Percentiles rank a stretch among this genome's conserved stretches.
phyloP scores from a whole-genome alignment of 1,140 invertebrate species.

The Drosophila tani region DNA sequence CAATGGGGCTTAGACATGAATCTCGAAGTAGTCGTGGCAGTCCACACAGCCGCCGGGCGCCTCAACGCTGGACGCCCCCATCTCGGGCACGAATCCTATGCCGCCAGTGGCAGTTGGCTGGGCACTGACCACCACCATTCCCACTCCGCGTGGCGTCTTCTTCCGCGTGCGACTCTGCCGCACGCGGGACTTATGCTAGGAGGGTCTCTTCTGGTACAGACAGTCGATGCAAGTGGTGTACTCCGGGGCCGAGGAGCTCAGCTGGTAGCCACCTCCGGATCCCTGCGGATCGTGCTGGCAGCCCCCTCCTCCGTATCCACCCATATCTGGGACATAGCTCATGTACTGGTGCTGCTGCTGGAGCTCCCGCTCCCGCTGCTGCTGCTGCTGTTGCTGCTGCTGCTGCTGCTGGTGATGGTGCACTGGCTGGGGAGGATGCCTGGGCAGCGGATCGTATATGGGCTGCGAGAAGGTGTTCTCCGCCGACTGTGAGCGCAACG shows the following conservation, averaged over 20 bases:
- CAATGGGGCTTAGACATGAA: constrained; percentile 71
- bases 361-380: background rate
- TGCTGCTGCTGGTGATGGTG: constrained; percentile 48
- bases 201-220: constrained; percentile 87
- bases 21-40: constrained; percentile 84
- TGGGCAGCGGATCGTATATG: constrained; percentile 67
- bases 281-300: constrained; percentile 65
- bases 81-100: constrained; percentile 68
- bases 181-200: constrained; percentile 87
- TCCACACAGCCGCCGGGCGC: constrained; percentile 77
- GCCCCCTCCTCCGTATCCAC: constrained; percentile 44
- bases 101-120: constrained; percentile 67
- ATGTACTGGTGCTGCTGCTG: constrained; percentile 57
- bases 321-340: constrained; percentile 51
- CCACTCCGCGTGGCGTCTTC: constrained; percentile 76
- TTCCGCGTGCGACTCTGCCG: constrained; percentile 85
- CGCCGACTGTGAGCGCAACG: constrained; percentile 80
- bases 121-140: constrained; percentile 68
- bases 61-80: constrained; percentile 30
- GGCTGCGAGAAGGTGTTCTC: constrained; percentile 80
- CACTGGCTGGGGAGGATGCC: constrained; percentile 46
- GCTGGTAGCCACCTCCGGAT: constrained; percentile 73
- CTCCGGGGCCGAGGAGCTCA: constrained; percentile 87
- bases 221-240: constrained; percentile 89
- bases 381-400: constrained; percentile 6